These are phyloP conservation scores for Athene cunicularia DNA, from an alignment of 2,113 vertebrate genomes.

Conservation along the genomic window DNA sequence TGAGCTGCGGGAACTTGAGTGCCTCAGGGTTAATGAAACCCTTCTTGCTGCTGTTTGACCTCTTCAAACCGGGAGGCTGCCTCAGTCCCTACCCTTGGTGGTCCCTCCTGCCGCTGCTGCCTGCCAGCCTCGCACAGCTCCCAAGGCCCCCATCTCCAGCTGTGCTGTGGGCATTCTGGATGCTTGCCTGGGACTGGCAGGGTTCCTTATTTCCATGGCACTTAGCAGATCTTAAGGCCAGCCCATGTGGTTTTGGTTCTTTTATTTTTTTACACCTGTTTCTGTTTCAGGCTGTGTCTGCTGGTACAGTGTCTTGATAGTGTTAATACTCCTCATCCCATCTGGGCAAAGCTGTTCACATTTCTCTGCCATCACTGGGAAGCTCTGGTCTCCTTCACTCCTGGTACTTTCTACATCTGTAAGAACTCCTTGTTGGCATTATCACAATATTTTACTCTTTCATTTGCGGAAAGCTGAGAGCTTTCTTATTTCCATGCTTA, in stretches of 20 bases:
- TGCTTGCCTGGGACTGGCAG: background rate
- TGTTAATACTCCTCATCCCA: background rate
- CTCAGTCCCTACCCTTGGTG: background rate
- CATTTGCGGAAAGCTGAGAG: background rate
- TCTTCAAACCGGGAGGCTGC: background rate
- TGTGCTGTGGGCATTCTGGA: background rate
- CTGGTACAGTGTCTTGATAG: background rate
- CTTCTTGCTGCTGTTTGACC: background rate
- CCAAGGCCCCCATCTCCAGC: background rate
- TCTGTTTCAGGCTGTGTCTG: background rate
- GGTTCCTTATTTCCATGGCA: background rate
- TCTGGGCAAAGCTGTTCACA: background rate
- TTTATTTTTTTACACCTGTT: background rate
- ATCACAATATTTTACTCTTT: background rate
- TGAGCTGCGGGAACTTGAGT: background rate
- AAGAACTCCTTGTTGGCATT: background rate
- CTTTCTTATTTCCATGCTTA: constrained; percentile 13
- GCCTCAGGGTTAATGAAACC: background rate
- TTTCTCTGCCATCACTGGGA: background rate
- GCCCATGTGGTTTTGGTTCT: background rate
- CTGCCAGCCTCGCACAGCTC: background rate
- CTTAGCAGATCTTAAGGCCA: background rate
- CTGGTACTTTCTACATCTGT: background rate
- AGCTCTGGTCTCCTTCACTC: background rate
- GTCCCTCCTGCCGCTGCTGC: background rate